Evolutionary conservation across 2,888 invertebrate genomes (phyloP), one percentile per base, ranked within the genome.

Genomic region (Tortricodes alternella): DNA sequence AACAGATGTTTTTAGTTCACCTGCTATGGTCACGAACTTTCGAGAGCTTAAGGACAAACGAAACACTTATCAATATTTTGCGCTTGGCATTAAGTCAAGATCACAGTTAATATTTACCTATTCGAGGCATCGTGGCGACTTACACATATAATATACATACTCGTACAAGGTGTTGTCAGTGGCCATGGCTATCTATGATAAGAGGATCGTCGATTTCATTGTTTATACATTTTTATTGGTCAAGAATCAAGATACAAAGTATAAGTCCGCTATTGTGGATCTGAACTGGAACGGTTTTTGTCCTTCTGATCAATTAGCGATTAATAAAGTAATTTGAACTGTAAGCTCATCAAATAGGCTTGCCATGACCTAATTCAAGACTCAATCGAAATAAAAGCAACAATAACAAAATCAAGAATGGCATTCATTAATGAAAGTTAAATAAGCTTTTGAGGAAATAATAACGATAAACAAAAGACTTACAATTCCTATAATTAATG

Each of bases 21-120:
- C 18, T 38, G 38, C 11, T 24, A 24, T 24, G 15, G 38, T 18
- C 16, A 53, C 48, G 39, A 53, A 34, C 13, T 41, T 6, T 19
- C 2, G 16, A 2, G 15, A 34, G 29, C 6, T n/a, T 46, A 39
- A 55, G 55, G 49, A 43, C 41, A 55, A 13, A 27, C 16, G 9
- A 41, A 48, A 9, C 34, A 48, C 46, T 53, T 39, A 38, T 23
- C 38, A n/a, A 34, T 53, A 18, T 46, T 48, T 48, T 23, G 16
- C 13, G 29, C 21, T 50, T 35, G 13, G 15, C 43, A 49, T 44
- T 27, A 43, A 50, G 50, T 56, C 56, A 56, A 56, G 56, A 44
- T 41, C 49, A 44, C 13, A 15, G 19, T 23, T 43, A 1, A 19
- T 53, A 35, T 49, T 50, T 44, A 44, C 29, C 21, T 21, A 9